These are phyloP conservation scores for Chironex yamaguchii DNA, from an alignment of 30 jellyfish, hydroid and myxozoan genomes.

Conservation along the genomic window DNA sequence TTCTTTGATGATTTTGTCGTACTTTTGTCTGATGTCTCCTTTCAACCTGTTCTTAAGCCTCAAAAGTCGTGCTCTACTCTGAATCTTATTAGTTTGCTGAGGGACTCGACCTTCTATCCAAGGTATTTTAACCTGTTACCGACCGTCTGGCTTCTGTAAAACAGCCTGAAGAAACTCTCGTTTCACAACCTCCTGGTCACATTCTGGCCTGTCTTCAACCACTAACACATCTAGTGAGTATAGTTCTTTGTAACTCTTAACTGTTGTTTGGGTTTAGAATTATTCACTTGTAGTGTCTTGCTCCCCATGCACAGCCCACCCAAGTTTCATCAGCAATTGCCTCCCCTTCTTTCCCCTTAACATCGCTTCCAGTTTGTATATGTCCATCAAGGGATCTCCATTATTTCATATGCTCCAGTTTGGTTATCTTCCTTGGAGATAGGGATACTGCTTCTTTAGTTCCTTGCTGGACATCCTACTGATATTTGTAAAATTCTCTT, in stretches of 20 bases:
- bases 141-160: constrained; percentile 26
- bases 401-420: constrained; percentile 53
- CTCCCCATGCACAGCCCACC: constrained; percentile 66
- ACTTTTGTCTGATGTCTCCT: constrained; percentile 38
- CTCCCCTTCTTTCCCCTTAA: constrained; percentile 39
- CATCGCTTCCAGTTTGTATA: constrained; percentile 49
- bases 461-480: constrained; percentile 42
- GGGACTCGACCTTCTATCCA: constrained; percentile 65
- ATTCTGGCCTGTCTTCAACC: constrained; percentile 51
- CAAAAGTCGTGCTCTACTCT: constrained; percentile 46
- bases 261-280: constrained; percentile 51
- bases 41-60: constrained; percentile 38
- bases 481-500: constrained; percentile 26
- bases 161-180: constrained; percentile 39
- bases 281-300: background rate
- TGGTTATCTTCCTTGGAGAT: constrained; percentile 47
- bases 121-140: constrained; percentile 29
- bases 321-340: constrained; percentile 69
- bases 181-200: constrained; percentile 33
- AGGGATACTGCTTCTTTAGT: constrained; percentile 25
- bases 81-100: constrained; percentile 58
- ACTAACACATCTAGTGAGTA: constrained; percentile 46
- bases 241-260: constrained; percentile 16
- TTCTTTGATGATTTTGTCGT: constrained; percentile 48
- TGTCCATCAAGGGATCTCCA: too few relatives aligned